Evolutionary conservation across 2,888 invertebrate species (phyloP).

Genomic region (Caenorhabditis sp.): DNA sequence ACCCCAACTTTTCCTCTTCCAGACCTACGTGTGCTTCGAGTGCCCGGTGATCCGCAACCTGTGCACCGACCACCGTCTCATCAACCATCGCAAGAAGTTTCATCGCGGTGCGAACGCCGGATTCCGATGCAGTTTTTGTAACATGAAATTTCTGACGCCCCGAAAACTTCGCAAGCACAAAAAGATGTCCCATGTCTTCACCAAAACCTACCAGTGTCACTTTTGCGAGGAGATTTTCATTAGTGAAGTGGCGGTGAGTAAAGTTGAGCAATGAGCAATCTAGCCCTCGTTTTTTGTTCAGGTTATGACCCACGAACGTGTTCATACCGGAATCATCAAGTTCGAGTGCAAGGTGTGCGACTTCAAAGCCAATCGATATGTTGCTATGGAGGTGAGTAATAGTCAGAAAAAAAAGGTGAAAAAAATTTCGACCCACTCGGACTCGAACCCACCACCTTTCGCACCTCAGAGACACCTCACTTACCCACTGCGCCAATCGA

Average conservation of each 20-base stretch:
- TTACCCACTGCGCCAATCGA: too few species aligned
- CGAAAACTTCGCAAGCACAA: constrained; percentile 82
- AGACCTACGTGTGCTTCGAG: constrained; percentile 83
- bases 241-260: constrained; percentile 73
- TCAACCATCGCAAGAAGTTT: constrained; percentile 75
- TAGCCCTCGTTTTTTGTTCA: background rate
- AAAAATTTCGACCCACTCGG: too few species aligned
- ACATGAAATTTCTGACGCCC: constrained; percentile 81
- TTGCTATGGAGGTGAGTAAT: constrained; percentile 77
- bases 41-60: constrained; percentile 82
- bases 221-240: constrained; percentile 82
- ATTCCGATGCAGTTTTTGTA: constrained; percentile 79
- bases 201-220: constrained; percentile 81
- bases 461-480: too few species aligned
- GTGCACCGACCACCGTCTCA: constrained; percentile 75
- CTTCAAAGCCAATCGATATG: constrained; percentile 77
- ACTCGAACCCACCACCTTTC: too few species aligned
- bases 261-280: background rate
- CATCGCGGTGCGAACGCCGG: constrained; percentile 75
- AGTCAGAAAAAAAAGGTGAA: too few species aligned
- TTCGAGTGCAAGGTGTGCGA: constrained; percentile 82
- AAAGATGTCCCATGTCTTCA: constrained; percentile 83
- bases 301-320: constrained; percentile 81
- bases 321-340: constrained; percentile 83
- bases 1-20: constrained; percentile 55